Conservation (phyloP, 1,140 invertebrate species). For the Drosophila parabipectinata region DNA sequence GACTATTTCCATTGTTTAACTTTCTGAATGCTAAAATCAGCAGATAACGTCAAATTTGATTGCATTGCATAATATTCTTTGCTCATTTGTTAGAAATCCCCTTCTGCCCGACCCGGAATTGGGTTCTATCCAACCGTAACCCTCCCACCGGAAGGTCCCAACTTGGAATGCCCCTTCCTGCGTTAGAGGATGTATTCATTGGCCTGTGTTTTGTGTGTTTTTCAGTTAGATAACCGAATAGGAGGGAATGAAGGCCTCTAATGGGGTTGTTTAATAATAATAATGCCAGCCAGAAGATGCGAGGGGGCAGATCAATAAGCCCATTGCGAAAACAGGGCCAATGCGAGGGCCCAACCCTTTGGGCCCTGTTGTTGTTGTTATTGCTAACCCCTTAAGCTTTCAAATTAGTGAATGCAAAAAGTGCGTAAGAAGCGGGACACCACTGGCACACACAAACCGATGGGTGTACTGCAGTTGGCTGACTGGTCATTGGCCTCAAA, state of each 20-base stretch:
- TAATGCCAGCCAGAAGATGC: slow-evolving; percentile 53
- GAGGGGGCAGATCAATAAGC: slow-evolving; percentile 73
- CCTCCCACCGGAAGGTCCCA: slow-evolving; percentile 46
- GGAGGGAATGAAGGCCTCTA: slow-evolving; percentile 47
- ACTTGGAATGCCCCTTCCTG: slow-evolving; percentile 35
- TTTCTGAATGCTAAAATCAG: not conserved
- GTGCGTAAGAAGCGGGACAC: slow-evolving; percentile 71
- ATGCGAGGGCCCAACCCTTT: slow-evolving; percentile 44
- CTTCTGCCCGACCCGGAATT: slow-evolving; percentile 31
- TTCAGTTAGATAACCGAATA: slow-evolving; percentile 54
- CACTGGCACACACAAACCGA: not conserved
- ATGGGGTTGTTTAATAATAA: slow-evolving; percentile 79
- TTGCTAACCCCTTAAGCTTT: slow-evolving; percentile 53
- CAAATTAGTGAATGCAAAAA: slow-evolving; percentile 77
- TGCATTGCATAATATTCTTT: slow-evolving; percentile 28
- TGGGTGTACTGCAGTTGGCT: slow-evolving; percentile 3
- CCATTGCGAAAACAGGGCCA: slow-evolving; percentile 59
- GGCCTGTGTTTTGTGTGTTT: slow-evolving; percentile 31
- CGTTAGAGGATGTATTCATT: slow-evolving; percentile 11
- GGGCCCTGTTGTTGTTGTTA: not conserved
- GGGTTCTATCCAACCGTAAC: slow-evolving; percentile 29
- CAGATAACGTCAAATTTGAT: slow-evolving; percentile 27
- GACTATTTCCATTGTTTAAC: slow-evolving; percentile 7
- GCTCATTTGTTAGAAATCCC: slow-evolving; percentile 25
- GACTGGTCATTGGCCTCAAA: slow-evolving; percentile 78